Base-by-base conservation (phyloP, 2,888 invertebrate genomes). In the Lathronympha strigana region DNA sequence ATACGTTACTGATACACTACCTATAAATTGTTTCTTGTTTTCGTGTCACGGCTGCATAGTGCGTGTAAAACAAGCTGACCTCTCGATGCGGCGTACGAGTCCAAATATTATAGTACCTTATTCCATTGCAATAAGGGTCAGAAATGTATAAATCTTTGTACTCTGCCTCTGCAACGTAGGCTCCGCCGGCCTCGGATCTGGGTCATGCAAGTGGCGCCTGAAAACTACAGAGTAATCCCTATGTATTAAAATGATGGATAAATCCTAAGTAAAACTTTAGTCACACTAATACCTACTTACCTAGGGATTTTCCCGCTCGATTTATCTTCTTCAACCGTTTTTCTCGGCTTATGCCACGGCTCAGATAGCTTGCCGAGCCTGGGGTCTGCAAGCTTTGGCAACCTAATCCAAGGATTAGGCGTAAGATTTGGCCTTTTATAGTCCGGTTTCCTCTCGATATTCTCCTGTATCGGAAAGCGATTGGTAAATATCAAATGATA, bases 201-300 rank as follows among this genome's bases (percentile, higher is more conserved):
- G 90, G 90, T 87, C 90, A 88, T 72, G 72, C 74, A 75, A 74
- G 73, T 73, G 70, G 70, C 74, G 78, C 71, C 80, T 79, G 71
- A 82, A 84, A 81, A 78, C 76, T 77, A 72, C 78, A 69, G 72
- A 73, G 51, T 67, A 57, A 36, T 69, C 66, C 58, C 61, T 47
- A 60, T 63, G 69, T 76, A 72, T 63, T 61, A 15, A 60, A 51
- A 31, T 38, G 25, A 43, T 33, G 21, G 23, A 45, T 43, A 15
- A 61, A 61, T 57, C 23, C 51, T 19, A 8, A 23, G 21, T 15
- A n/a, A 31, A 49, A 68, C 58, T 66, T 68, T 68, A 61, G 63
- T 63, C 60, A 67, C 63, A 71, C 66, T 74, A 79, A 81, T 71
- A 78, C 74, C 71, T 78, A 74, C 79, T 81, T 71, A 78, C 74